Percentiles rank a stretch among this genome's conserved stretches.
Evolutionary conservation across 2,113 vertebrate genomes (phyloP).

Genomic region (Drymodes brunneopygia): DNA sequence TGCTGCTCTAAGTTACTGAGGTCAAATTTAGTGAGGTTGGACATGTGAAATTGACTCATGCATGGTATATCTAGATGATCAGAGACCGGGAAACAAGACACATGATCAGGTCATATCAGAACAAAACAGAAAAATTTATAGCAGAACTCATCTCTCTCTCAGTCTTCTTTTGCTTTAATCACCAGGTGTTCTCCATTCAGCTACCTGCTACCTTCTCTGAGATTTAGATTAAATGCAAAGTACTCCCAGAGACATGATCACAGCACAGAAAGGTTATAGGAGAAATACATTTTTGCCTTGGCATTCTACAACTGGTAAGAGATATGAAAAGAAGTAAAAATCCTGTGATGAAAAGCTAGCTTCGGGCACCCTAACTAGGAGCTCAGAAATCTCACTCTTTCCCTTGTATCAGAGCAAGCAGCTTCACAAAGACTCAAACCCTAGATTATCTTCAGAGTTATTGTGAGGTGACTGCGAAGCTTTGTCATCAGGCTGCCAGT

Average conservation of each 20-base stretch:
- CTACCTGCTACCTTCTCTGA: neutral
- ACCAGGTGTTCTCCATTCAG: neutral
- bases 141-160: neutral
- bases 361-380: neutral
- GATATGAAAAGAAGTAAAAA: neutral
- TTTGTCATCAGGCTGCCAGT: conserved; percentile 24
- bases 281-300: neutral
- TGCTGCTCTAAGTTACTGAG: neutral
- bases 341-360: neutral
- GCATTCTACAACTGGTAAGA: neutral
- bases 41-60: neutral
- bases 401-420: neutral
- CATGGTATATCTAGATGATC: neutral
- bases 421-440: conserved; percentile 37
- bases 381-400: conserved; percentile 15
- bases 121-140: neutral
- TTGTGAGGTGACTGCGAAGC: conserved; percentile 39
- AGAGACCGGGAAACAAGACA: neutral
- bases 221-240: neutral
- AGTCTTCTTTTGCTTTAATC: neutral
- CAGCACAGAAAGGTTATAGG: neutral
- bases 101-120: neutral
- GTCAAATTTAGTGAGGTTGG: neutral
- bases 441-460: conserved; percentile 62
- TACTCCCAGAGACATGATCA: neutral